These are phyloP conservation scores for Creontiades dilutus DNA, from an alignment of 2,888 invertebrate species.

Conservation along the genomic window DNA sequence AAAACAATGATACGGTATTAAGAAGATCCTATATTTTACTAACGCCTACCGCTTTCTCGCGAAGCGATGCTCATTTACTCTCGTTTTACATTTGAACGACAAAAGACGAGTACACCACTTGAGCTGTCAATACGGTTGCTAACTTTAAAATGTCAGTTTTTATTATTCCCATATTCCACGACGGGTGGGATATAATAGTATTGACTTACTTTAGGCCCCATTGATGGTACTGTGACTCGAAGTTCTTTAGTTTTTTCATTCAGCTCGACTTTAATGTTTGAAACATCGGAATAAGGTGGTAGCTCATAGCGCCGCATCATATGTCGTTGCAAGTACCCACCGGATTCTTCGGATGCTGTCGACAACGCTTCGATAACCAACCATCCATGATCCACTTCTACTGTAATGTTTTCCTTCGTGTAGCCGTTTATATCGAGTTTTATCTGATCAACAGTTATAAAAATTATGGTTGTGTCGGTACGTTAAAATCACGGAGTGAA, in stretches of 20 bases:
- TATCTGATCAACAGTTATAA: constrained; percentile 43
- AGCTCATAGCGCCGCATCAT: constrained; percentile 70
- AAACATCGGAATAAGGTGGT: constrained; percentile 62
- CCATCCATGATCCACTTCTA: constrained; percentile 70
- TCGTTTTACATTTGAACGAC: too few relatives aligned
- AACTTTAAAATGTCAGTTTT: too few relatives aligned
- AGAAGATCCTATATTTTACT: too few relatives aligned
- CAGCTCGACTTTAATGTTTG: constrained; percentile 62
- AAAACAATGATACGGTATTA: too few relatives aligned
- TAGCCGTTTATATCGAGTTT: constrained; percentile 66
- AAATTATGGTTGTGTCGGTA: too few relatives aligned
- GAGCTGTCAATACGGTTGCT: too few relatives aligned
- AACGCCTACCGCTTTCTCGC: too few relatives aligned
- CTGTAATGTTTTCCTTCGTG: constrained; percentile 67
- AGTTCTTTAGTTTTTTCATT: constrained; percentile 53
- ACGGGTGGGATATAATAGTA: background rate
- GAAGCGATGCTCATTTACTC: too few relatives aligned
- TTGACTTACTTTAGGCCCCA: constrained; percentile 48
- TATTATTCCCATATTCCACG: too few relatives aligned
- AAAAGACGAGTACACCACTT: too few relatives aligned
- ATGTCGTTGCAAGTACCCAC: constrained; percentile 62
- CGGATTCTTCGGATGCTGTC: constrained; percentile 54
- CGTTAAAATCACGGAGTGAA: too few relatives aligned
- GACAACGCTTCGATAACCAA: constrained; percentile 69
- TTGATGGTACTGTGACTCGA: constrained; percentile 57